Base-by-base conservation (phyloP, 2,113 vertebrate species). In the Plecturocebus donacophilus region DNA sequence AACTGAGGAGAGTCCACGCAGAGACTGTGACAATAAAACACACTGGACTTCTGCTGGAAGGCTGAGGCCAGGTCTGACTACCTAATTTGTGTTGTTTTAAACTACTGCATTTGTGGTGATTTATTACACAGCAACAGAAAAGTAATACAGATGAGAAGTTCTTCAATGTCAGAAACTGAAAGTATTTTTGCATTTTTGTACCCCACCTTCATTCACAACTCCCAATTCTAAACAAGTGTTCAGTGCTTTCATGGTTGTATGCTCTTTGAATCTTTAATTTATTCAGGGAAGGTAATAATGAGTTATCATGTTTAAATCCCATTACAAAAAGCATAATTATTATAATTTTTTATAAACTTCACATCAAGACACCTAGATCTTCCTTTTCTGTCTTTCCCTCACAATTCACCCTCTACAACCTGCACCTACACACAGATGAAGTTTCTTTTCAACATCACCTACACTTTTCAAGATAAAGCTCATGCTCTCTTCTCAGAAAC, bases 1-100 rank as follows among this genome's bases (percentile, higher is more conserved):
- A 84, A 3, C 6, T 2, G 2, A 1, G 20, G 11, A 87, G 21
- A 11, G 25, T 25, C 25, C 1, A 9, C 9, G 3, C 16, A 30
- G 64, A 82, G 42, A 66, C 2, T 17, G 10, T n/a, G 30, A 85
- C 12, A 68, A 45, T n/a, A 42, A 86, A 35, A 54, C 40, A 82
- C 40, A 8, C 10, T 21, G 9, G 0, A 12, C 42, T 20, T 66
- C 64, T 16, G 66, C 7, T 68, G 66, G 32, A 68, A 35, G 7
- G 66, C 32, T 16, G 66, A 68, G 66, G 32, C 66, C 66, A 68
- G 30, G 64, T 14, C 32, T 8, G 2, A 35, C 66, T n/a, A 68
- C 32, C 66, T 68, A 35, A 19, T 68, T 68, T 68, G 6, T 12
- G 8, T 12, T 20, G 13, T 40, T 10, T 52, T 47, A 73, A 90